These are phyloP conservation scores for Perognathus longimembris DNA, from an alignment of 2,113 vertebrate species.

Conservation along the genomic window DNA sequence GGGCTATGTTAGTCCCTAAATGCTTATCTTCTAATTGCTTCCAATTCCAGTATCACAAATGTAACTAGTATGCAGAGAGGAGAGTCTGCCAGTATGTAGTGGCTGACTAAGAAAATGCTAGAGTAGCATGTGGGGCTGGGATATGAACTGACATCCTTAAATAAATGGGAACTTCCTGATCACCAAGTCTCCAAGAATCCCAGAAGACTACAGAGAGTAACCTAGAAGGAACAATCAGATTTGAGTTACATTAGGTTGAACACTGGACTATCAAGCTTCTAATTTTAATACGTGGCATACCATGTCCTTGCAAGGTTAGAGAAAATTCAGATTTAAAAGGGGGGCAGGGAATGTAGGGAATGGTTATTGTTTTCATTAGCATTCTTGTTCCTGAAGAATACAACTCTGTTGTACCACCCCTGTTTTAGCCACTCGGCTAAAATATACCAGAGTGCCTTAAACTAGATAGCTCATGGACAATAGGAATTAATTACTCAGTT, in stretches of 20 bases:
- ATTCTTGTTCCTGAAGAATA: neutral
- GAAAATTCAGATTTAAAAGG: slow-evolving; percentile 43
- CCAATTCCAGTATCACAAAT: neutral
- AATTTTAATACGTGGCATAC: neutral
- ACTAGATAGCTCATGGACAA: neutral
- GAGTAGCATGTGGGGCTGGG: neutral
- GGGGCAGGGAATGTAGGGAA: neutral
- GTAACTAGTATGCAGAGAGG: neutral
- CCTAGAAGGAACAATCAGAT: neutral
- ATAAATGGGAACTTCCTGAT: neutral
- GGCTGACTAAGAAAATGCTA: neutral
- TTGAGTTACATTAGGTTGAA: neutral
- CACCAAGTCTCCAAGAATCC: neutral
- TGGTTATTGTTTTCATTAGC: neutral
- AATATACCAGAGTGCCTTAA: too few species aligned
- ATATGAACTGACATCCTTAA: neutral
- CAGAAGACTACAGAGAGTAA: too few species aligned
- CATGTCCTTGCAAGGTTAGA: slow-evolving; percentile 22
- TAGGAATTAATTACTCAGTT: neutral
- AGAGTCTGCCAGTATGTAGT: neutral
- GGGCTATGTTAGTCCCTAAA: neutral
- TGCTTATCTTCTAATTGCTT: slow-evolving; percentile 42
- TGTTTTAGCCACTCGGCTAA: neutral
- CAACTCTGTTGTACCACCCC: neutral
- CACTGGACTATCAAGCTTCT: neutral